Conservation (phyloP, 2,797 vertebrate species). For the Chiroxiphia lanceolata region DNA sequence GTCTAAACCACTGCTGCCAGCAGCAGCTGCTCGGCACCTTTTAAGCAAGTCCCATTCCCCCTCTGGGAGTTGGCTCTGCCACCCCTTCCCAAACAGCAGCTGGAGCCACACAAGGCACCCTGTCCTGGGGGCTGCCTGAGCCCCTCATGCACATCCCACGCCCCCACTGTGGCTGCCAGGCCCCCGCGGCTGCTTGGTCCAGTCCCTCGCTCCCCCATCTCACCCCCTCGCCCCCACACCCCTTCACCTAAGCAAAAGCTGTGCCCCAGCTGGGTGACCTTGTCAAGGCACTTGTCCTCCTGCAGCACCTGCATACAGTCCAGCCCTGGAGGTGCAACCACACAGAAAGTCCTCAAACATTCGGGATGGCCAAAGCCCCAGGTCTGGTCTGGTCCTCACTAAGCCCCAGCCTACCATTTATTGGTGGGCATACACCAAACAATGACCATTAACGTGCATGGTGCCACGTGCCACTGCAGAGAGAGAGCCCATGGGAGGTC, state of each 20-base stretch:
- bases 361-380: background rate
- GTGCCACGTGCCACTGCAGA: rapidly evolving
- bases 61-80: constrained; percentile 29
- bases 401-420: rapidly evolving
- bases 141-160: rapidly evolving
- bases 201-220: rapidly evolving
- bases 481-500: rapidly evolving
- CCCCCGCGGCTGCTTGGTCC: background rate
- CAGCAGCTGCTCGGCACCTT: constrained; percentile 26
- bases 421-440: rapidly evolving
- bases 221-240: rapidly evolving
- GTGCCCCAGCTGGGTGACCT: rapidly evolving
- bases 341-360: rapidly evolving
- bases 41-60: background rate
- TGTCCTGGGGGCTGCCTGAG: background rate
- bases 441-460: rapidly evolving
- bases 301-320: rapidly evolving
- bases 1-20: background rate
- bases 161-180: rapidly evolving
- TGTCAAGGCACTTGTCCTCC: rapidly evolving
- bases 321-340: background rate
- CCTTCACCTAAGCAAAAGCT: background rate
- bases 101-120: background rate
- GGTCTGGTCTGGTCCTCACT: background rate
- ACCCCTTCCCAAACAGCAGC: background rate